Evolutionary conservation across 2,797 vertebrate species (phyloP).

Genomic region (Sebastes kiyomatsui): DNA sequence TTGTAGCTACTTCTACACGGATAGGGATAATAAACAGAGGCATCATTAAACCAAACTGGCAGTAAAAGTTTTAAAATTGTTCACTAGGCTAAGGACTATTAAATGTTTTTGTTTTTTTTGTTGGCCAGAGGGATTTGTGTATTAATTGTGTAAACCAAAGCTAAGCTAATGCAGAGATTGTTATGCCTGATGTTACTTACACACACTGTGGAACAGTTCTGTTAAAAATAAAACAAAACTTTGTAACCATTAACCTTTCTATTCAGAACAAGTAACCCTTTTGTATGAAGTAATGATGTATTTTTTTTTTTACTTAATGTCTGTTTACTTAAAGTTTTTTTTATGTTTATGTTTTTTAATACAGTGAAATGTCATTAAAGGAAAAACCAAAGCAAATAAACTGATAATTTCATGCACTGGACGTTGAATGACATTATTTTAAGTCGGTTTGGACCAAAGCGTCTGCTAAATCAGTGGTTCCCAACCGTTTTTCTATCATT

Average conservation of each 20-base stretch:
- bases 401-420: not conserved
- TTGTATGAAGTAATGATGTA: constrained; percentile 35
- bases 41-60: not conserved
- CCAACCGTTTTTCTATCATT: too few species aligned
- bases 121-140: constrained; percentile 4
- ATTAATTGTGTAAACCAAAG: constrained; percentile 5
- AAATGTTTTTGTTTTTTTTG: constrained; percentile 5
- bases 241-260: constrained; percentile 46
- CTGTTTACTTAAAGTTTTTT: not conserved
- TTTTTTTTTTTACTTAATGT: constrained; percentile 40
- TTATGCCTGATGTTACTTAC: constrained; percentile 11
- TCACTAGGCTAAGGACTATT: not conserved
- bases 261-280: constrained; percentile 8
- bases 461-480: not conserved
- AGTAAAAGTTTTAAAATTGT: not conserved
- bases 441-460: not conserved
- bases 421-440: not conserved
- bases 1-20: not conserved
- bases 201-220: constrained; percentile 7
- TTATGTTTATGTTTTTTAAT: constrained; percentile 32
- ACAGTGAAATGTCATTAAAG: constrained; percentile 41
- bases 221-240: constrained; percentile 8
- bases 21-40: not conserved
- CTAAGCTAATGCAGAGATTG: not conserved
- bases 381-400: constrained; percentile 20